Evolutionary conservation across 37 sponge, comb jelly and placozoan genomes (phyloP).

Genomic region (Aplysina aerophoba): DNA sequence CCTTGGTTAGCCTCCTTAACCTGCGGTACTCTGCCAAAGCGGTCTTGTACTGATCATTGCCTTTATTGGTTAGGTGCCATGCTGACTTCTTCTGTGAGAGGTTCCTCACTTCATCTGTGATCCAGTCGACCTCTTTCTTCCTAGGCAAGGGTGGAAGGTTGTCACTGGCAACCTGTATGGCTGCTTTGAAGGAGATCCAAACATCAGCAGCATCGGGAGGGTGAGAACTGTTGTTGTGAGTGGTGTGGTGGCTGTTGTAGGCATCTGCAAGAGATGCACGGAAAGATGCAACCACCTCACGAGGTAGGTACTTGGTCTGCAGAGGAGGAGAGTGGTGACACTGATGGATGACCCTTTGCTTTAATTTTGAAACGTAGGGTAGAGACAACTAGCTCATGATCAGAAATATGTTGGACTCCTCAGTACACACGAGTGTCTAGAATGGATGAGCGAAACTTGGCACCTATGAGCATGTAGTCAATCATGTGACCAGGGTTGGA

Average conservation of each 20-base stretch:
- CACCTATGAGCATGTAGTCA: neutral
- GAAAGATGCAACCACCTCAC: neutral
- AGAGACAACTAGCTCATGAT: slow-evolving; percentile 12
- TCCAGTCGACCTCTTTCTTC: slow-evolving; percentile 14
- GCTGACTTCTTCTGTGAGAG: slow-evolving; percentile 18
- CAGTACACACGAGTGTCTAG: slow-evolving; percentile 1
- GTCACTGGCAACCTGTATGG: neutral
- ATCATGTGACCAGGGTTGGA: slow-evolving; percentile 24
- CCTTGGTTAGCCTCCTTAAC: slow-evolving; percentile 25
- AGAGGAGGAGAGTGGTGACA: slow-evolving; percentile 20
- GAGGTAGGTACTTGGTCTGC: neutral
- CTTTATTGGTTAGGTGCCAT: neutral
- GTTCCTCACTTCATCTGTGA: neutral
- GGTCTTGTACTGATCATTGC: neutral
- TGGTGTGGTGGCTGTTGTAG: neutral
- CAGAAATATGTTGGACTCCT: slow-evolving; percentile 1
- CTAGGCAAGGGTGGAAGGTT: slow-evolving; percentile 2
- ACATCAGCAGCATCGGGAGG: neutral
- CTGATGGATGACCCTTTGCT: slow-evolving; percentile 14
- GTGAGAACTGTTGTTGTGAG: neutral
- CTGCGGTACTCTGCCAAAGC: slow-evolving; percentile 14
- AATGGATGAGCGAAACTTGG: slow-evolving; percentile 3
- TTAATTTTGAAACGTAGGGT: slow-evolving; percentile 9
- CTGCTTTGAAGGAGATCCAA: neutral
- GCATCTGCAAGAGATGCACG: slow-evolving; percentile 21